Conservation (phyloP, 2,888 invertebrate species). For the Thereva nobilitata region DNA sequence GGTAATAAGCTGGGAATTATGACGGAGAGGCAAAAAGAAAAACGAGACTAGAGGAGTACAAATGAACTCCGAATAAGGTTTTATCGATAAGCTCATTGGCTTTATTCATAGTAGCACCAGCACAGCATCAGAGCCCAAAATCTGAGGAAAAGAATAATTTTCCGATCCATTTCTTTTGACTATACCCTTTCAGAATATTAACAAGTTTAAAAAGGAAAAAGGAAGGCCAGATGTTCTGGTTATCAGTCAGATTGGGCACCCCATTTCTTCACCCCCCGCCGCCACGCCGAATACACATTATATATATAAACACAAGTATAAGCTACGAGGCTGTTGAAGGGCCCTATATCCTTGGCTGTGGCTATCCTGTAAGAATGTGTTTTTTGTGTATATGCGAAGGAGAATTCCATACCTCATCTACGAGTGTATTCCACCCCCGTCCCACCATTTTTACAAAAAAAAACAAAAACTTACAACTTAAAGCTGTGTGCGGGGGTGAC, state of each 20-base stretch:
- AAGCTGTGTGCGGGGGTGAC: slow-evolving; percentile 14
- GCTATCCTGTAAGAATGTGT: too few species aligned
- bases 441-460: neutral
- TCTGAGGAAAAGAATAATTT: slow-evolving; percentile 10
- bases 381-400: too few species aligned
- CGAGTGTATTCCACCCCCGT: neutral
- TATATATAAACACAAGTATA: too few species aligned
- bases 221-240: slow-evolving; percentile 9
- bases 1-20: slow-evolving; percentile 20
- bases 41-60: neutral
- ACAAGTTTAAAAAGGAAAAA: slow-evolving; percentile 15
- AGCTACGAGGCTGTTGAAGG: too few species aligned
- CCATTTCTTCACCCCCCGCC: neutral
- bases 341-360: too few species aligned
- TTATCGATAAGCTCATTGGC: slow-evolving; percentile 11
- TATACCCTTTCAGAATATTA: slow-evolving; percentile 10
- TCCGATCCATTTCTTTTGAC: slow-evolving; percentile 13
- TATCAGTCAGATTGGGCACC: slow-evolving; percentile 1
- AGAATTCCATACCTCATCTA: too few species aligned
- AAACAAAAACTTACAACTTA: neutral
- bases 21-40: neutral
- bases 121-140: neutral
- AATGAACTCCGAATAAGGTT: neutral
- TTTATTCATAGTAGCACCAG: neutral
- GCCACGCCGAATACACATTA: too few species aligned